A percentile compares a stretch with the other conserved stretches of the same genome.
Evolutionary conservation across 2,888 invertebrate genomes (phyloP).

Genomic region (Sepioteuthis lessoniana): DNA sequence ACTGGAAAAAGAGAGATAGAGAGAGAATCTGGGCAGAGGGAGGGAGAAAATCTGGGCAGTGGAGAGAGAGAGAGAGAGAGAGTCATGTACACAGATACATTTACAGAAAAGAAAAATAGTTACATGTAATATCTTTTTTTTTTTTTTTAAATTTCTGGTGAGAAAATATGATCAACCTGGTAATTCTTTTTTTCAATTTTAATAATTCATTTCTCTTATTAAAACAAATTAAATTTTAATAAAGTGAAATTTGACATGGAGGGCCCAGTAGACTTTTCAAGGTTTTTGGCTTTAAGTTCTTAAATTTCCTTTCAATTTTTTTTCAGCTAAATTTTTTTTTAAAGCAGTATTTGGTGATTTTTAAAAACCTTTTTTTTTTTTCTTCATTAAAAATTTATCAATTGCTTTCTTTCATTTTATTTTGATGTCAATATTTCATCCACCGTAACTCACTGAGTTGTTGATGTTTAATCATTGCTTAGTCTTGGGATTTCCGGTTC

Average conservation of each 20-base stretch:
- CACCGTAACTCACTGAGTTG: neutral
- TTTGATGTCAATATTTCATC: neutral
- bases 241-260: neutral
- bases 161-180: constrained; percentile 1
- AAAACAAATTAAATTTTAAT: neutral
- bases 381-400: neutral
- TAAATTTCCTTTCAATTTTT: neutral
- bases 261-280: neutral
- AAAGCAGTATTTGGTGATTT: neutral
- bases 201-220: neutral
- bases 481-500: neutral
- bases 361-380: neutral
- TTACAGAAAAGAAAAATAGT: constrained; percentile 24
- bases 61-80: neutral
- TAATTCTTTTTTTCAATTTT: neutral
- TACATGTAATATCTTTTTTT: neutral
- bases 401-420: neutral
- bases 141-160: neutral
- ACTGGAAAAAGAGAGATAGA: neutral
- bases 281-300: neutral
- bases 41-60: too few relatives aligned
- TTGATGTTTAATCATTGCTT: neutral
- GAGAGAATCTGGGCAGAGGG: too few relatives aligned
- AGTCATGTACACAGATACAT: neutral
- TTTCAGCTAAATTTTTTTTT: neutral